phyloP scores from a whole-genome alignment of 2,888 invertebrate species.

The Drosophila mayaguana region DNA sequence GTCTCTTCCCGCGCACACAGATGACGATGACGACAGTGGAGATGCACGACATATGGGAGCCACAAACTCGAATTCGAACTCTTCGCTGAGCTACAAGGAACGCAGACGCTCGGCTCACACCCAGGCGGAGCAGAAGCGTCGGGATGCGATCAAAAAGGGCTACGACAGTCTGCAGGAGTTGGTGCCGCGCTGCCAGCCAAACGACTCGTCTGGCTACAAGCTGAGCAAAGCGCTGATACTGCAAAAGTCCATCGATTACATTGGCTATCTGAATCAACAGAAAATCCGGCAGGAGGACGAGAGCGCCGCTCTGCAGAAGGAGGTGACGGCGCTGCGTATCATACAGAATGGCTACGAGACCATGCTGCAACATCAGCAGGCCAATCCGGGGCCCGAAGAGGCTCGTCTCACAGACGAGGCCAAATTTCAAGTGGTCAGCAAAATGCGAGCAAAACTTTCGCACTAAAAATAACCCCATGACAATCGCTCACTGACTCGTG shows the following conservation, averaged over 20 bases:
- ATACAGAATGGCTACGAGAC: slow-evolving; percentile 98
- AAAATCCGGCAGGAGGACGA: slow-evolving; percentile 98
- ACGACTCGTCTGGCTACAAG: slow-evolving; percentile 96
- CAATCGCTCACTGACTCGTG: background rate
- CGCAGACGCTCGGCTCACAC: slow-evolving; percentile 97
- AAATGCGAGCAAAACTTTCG: background rate
- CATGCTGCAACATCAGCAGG: slow-evolving; percentile 97
- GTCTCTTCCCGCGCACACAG: slow-evolving; percentile 54
- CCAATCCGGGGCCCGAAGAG: slow-evolving; percentile 94
- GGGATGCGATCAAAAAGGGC: slow-evolving; percentile 98
- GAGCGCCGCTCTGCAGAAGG: slow-evolving; percentile 93
- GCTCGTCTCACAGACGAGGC: slow-evolving; percentile 96
- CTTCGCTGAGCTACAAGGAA: slow-evolving; percentile 94
- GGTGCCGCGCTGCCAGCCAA: slow-evolving; percentile 97
- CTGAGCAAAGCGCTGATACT: slow-evolving; percentile 97
- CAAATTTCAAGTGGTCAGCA: slow-evolving; percentile 96
- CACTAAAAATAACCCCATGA: background rate
- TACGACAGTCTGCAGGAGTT: slow-evolving; percentile 97
- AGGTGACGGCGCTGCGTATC: slow-evolving; percentile 96
- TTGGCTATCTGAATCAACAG: slow-evolving; percentile 95
- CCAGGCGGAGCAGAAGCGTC: slow-evolving; percentile 97
- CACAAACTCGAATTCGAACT: slow-evolving; percentile 78
- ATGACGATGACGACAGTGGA: slow-evolving; percentile 88
- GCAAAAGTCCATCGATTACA: slow-evolving; percentile 97
- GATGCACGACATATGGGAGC: slow-evolving; percentile 84